phyloP scores from a whole-genome alignment of 2,888 invertebrate genomes.

The Myopa testacea region DNA sequence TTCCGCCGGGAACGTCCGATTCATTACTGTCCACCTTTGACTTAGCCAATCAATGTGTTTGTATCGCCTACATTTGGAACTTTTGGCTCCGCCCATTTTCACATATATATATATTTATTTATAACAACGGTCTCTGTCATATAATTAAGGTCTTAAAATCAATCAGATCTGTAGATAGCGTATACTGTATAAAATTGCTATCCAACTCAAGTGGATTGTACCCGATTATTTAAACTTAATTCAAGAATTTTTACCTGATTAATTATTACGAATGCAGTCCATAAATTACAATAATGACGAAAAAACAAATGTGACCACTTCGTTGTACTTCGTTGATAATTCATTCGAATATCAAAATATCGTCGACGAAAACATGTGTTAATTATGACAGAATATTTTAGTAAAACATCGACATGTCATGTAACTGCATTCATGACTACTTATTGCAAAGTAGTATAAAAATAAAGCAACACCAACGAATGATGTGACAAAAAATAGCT shows the following conservation, averaged over 20 bases:
- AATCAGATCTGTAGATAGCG: neutral
- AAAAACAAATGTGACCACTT: too few species aligned
- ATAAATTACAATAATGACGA: neutral
- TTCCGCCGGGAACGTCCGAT: too few species aligned
- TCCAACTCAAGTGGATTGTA: neutral
- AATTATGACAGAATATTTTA: slow-evolving; percentile 27
- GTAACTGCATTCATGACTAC: neutral
- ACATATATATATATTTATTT: too few species aligned
- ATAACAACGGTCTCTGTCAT: too few species aligned
- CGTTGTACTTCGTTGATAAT: too few species aligned
- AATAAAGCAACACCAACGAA: slow-evolving; percentile 7
- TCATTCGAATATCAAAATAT: neutral
- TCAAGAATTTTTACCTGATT: neutral
- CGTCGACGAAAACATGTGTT: slow-evolving; percentile 12
- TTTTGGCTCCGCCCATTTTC: too few species aligned
- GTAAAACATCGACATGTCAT: slow-evolving; percentile 15
- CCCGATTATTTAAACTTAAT: slow-evolving; percentile 1
- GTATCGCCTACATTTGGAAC: too few species aligned
- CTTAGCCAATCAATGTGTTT: too few species aligned
- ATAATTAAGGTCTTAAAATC: neutral
- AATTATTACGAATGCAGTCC: neutral
- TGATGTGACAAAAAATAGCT: neutral
- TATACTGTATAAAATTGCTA: too few species aligned
- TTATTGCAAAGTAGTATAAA: slow-evolving; percentile 6
- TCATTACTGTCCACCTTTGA: too few species aligned